Percentiles rank a stretch among this genome's conserved stretches.
Evolutionary conservation across 2,113 vertebrate species (phyloP).

Genomic region (Cinclus mexicanus): DNA sequence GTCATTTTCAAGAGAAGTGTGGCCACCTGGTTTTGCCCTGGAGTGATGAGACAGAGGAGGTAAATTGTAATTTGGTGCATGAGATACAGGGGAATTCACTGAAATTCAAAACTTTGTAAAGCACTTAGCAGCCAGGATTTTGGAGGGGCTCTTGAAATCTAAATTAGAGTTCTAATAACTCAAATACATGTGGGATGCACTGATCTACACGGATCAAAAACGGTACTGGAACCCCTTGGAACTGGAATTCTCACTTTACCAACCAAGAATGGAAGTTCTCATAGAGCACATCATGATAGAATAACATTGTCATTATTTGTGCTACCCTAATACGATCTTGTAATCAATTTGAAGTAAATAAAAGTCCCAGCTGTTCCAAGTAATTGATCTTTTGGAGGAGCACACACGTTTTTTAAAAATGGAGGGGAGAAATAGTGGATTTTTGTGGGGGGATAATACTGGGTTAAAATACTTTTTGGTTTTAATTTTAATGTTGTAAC

Average conservation of each 20-base stretch:
- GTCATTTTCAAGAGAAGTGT: not conserved
- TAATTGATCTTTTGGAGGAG: not conserved
- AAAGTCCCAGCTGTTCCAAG: not conserved
- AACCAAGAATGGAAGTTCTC: not conserved
- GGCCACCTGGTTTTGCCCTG: not conserved
- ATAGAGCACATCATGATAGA: not conserved
- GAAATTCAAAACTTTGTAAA: not conserved
- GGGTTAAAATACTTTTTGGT: not conserved
- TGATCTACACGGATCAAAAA: not conserved
- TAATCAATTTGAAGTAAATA: not conserved
- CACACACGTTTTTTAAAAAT: not conserved
- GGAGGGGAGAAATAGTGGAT: not conserved
- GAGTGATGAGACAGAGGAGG: not conserved
- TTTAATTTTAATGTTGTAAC: not conserved
- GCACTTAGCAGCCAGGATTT: not conserved
- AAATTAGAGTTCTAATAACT: not conserved
- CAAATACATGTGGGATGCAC: not conserved
- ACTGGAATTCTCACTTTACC: not conserved
- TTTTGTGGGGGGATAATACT: not conserved
- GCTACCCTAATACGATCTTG: too few relatives aligned
- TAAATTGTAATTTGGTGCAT: not conserved
- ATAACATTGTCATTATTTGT: not conserved
- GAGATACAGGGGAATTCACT: not conserved
- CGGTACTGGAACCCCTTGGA: not conserved
- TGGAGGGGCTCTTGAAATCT: not conserved